Percentiles rank a stretch among this genome's conserved stretches.
These are phyloP conservation scores for Cephus spinipes DNA, from an alignment of 2,888 invertebrate genomes.

Conservation along the genomic window DNA sequence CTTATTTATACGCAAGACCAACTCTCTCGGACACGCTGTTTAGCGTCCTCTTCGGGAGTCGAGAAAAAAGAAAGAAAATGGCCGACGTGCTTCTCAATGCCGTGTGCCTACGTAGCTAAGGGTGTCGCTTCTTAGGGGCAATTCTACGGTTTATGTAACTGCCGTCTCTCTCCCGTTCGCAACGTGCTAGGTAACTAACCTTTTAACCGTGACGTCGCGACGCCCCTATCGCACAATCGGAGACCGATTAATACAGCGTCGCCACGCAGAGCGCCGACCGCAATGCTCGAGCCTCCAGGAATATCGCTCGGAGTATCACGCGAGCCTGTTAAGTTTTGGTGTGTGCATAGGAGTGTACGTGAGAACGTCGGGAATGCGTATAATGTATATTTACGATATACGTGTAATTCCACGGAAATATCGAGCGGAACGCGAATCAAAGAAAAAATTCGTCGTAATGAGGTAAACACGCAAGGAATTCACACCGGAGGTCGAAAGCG, in stretches of 20 bases:
- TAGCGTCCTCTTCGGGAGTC: neutral
- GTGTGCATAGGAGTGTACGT: neutral
- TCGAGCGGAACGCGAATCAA: neutral
- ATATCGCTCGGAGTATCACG: neutral
- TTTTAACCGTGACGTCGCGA: neutral
- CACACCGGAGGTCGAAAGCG: neutral
- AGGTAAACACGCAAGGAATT: neutral
- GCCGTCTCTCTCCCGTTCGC: neutral
- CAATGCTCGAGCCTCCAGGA: neutral
- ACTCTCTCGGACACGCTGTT: conserved; percentile 9
- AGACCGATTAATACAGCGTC: neutral
- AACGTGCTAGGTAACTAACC: neutral
- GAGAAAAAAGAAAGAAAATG: neutral
- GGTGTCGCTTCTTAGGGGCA: neutral
- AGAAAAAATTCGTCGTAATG: neutral
- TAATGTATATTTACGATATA: neutral
- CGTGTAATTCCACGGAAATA: neutral
- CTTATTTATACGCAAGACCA: conserved; percentile 56
- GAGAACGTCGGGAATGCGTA: neutral
- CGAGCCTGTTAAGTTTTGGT: neutral
- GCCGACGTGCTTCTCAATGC: neutral
- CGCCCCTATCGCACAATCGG: neutral
- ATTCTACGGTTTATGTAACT: neutral
- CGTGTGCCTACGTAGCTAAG: too few species aligned
- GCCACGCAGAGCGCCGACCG: neutral